Conservation (phyloP, 2,113 vertebrate genomes). For the Toxotes jaculatrix region DNA sequence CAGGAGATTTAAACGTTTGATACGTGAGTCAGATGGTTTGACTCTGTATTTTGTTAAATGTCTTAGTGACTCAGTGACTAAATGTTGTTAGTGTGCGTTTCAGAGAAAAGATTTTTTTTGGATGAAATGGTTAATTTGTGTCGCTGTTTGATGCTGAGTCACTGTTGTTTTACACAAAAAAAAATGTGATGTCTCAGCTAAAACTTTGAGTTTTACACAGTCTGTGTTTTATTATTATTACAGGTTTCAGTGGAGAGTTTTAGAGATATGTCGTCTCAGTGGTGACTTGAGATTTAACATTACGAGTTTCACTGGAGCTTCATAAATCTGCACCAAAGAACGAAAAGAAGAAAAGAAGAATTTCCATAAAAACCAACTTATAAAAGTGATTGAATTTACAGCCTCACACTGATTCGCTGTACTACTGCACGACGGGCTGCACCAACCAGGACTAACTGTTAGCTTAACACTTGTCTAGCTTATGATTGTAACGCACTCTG, state of each 20-base stretch:
- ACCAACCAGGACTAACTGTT: neutral
- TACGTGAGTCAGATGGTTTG: no score
- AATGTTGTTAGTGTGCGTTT: no score
- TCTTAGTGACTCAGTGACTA: no score
- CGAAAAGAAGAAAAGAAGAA: slow-evolving; percentile 16
- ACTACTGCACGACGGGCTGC: neutral
- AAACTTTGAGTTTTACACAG: neutral
- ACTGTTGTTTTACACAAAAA: no score
- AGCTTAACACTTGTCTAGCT: neutral
- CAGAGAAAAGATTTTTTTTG: no score
- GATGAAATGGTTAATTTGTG: neutral
- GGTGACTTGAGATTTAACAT: slow-evolving; percentile 3
- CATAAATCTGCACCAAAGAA: slow-evolving; percentile 13
- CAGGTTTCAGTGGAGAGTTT: neutral
- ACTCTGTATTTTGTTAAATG: no score
- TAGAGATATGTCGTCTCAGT: neutral
- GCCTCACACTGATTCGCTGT: neutral
- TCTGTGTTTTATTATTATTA: neutral
- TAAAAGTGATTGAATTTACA: slow-evolving; percentile 11
- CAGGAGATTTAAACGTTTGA: no score
- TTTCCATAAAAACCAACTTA: slow-evolving; percentile 15
- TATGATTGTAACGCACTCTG: neutral
- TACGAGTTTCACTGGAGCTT: neutral
- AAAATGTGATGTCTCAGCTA: neutral
- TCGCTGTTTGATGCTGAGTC: neutral